phyloP scores from a whole-genome alignment of 2,113 vertebrate species.

The Xyliphius kryptos region DNA sequence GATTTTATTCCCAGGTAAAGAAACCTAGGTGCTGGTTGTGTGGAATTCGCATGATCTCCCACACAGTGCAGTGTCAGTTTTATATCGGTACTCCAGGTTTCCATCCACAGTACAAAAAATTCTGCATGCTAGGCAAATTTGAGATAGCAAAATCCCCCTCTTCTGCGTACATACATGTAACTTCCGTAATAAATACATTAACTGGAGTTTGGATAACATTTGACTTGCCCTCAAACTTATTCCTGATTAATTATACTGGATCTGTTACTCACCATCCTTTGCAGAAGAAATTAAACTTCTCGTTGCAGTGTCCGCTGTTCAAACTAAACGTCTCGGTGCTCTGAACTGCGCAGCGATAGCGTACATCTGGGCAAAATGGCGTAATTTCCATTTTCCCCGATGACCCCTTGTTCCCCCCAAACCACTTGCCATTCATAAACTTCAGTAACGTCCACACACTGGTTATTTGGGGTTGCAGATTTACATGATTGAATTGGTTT shows the following conservation, averaged over 20 bases:
- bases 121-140: too few species aligned
- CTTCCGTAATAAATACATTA: too few species aligned
- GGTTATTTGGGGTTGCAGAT: not conserved
- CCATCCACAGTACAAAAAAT: too few species aligned
- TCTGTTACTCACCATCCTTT: not conserved
- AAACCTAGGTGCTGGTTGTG: too few species aligned
- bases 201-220: too few species aligned
- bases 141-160: too few species aligned
- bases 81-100: too few species aligned
- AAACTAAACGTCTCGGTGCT: not conserved
- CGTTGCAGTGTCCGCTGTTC: conserved; percentile 43
- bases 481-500: not conserved
- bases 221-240: too few species aligned
- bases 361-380: conserved; percentile 30
- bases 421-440: conserved; percentile 17
- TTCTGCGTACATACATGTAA: too few species aligned
- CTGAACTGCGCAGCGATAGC: conserved; percentile 37
- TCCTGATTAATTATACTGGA: not conserved
- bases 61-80: too few species aligned
- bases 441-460: conserved; percentile 28
- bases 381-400: not conserved
- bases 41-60: too few species aligned
- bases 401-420: not conserved
- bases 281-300: conserved; percentile 48
- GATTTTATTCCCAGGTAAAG: too few species aligned